These are phyloP conservation scores for Poecilus cupreus DNA, from an alignment of 2,888 invertebrate genomes.

Conservation along the genomic window DNA sequence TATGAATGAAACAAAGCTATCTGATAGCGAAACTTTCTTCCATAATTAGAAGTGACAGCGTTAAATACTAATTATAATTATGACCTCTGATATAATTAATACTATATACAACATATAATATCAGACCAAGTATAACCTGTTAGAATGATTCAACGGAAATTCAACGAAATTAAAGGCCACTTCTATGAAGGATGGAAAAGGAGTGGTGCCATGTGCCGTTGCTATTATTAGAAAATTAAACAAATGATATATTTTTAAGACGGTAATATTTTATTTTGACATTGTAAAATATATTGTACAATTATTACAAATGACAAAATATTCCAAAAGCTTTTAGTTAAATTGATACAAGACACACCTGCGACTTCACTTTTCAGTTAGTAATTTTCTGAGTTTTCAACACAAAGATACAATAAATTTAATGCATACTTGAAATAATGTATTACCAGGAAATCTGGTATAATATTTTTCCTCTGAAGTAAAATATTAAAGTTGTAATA, in stretches of 20 bases:
- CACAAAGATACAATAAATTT: too few species aligned
- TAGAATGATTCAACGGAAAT: slow-evolving; percentile 19
- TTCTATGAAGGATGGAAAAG: slow-evolving; percentile 1
- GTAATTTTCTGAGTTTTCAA: too few species aligned
- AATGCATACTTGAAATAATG: too few species aligned
- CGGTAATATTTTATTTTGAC: background rate
- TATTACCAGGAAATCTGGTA: too few species aligned
- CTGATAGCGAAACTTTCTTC: background rate
- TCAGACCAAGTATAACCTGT: background rate
- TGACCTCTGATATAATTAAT: slow-evolving; percentile 1
- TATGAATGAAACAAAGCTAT: background rate
- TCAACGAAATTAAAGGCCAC: background rate
- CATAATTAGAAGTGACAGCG: background rate
- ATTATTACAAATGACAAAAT: background rate
- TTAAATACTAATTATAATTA: background rate
- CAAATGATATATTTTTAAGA: background rate
- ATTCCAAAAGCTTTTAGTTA: slow-evolving; percentile 23
- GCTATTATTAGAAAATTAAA: background rate
- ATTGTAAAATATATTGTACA: background rate
- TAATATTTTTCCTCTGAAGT: too few species aligned
- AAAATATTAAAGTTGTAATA: too few species aligned
- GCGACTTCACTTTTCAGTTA: background rate
- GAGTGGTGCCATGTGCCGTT: background rate
- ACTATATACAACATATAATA: background rate
- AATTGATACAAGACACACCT: background rate